These are phyloP conservation scores for Sciurus niger DNA, from an alignment of 2,113 vertebrate genomes.

Conservation along the genomic window DNA sequence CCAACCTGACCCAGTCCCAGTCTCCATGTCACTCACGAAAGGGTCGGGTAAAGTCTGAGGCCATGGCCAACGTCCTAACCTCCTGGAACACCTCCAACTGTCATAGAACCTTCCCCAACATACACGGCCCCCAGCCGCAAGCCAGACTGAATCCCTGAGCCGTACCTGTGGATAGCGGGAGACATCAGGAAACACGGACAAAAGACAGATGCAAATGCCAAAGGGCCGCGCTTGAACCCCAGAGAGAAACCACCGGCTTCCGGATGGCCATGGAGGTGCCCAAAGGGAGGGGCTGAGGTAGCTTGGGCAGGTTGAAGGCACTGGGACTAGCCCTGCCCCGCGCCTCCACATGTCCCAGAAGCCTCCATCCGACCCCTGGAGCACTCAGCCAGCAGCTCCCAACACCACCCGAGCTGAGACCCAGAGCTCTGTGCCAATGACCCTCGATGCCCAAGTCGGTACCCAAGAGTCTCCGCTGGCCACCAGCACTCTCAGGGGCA, in stretches of 20 bases:
- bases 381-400: neutral
- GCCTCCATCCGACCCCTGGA: neutral
- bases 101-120: constrained; percentile 66
- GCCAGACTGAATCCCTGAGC: neutral
- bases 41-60: neutral
- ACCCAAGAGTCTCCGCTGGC: neutral
- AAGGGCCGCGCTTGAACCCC: neutral
- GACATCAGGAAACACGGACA: neutral
- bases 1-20: neutral
- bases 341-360: constrained; percentile 53
- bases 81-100: constrained; percentile 80
- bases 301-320: neutral
- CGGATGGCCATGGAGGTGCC: neutral
- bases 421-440: no score
- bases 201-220: neutral
- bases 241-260: neutral
- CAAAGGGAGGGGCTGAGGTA: neutral
- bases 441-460: neutral
- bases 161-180: neutral
- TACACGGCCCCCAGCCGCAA: neutral
- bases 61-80: constrained; percentile 63
- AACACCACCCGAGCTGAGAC: neutral
- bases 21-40: constrained; percentile 60
- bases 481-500: neutral
- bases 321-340: neutral